phyloP scores from a whole-genome alignment of 2,113 vertebrate genomes.

The Macroglossus sobrinus region DNA sequence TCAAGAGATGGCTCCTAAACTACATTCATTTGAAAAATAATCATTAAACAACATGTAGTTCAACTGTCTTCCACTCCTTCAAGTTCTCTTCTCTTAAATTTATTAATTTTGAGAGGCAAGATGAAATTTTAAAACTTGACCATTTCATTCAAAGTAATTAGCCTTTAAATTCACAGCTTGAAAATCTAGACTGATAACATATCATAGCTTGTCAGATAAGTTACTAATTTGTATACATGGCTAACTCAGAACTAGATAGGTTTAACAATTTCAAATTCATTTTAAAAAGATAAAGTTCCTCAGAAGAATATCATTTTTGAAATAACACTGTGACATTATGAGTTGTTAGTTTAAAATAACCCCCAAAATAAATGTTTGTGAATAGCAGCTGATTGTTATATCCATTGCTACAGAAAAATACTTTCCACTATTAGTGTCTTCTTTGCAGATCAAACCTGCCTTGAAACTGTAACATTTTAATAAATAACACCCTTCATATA shows the following conservation, averaged over 20 bases:
- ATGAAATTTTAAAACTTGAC: neutral
- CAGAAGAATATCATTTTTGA: slow-evolving; percentile 9
- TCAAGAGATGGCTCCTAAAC: neutral
- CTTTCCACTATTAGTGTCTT: slow-evolving; percentile 56
- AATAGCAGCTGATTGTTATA: slow-evolving; percentile 25
- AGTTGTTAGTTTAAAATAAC: slow-evolving; percentile 31
- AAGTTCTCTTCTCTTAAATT: neutral
- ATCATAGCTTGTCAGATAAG: neutral
- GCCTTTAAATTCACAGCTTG: neutral
- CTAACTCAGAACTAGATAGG: neutral
- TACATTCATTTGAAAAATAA: neutral
- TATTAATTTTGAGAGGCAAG: neutral
- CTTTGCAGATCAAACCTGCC: slow-evolving; percentile 57
- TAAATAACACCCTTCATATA: slow-evolving; percentile 72
- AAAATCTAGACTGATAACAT: neutral
- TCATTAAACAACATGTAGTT: neutral
- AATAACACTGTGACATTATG: neutral
- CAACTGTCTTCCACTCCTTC: neutral
- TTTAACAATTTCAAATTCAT: neutral
- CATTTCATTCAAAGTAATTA: neutral
- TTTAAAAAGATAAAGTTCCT: neutral
- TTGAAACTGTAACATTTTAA: slow-evolving; percentile 75
- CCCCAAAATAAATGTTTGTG: slow-evolving; percentile 18
- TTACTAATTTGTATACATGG: neutral
- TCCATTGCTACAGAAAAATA: slow-evolving; percentile 44